These are phyloP conservation scores for Seriola dumerili DNA, from an alignment of 2,113 vertebrate genomes.

Conservation along the genomic window DNA sequence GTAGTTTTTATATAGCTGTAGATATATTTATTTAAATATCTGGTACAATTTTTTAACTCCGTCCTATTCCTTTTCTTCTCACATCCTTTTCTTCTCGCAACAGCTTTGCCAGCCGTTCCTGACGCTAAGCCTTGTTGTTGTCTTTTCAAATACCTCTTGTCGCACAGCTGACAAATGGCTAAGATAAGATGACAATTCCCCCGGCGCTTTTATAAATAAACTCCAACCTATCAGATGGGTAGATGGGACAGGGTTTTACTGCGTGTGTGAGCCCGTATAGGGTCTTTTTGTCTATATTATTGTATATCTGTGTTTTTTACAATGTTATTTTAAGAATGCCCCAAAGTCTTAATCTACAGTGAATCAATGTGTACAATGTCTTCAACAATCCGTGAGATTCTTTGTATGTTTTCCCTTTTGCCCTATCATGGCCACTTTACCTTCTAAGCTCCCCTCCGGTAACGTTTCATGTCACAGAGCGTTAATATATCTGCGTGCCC, in stretches of 20 bases:
- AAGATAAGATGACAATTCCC: slow-evolving; percentile 87
- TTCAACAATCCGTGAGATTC: background rate
- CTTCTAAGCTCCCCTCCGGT: slow-evolving; percentile 57
- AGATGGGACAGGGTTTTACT: slow-evolving; percentile 39
- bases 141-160: slow-evolving; percentile 85
- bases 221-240: slow-evolving; percentile 67
- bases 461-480: slow-evolving; percentile 75
- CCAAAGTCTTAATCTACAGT: background rate
- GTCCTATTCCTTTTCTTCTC: slow-evolving; percentile 29
- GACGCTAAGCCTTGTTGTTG: slow-evolving; percentile 83
- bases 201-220: slow-evolving; percentile 86
- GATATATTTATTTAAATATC: slow-evolving; percentile 17
- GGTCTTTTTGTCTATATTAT: background rate
- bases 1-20: slow-evolving; percentile 29
- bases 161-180: slow-evolving; percentile 81
- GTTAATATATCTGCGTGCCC: slow-evolving; percentile 80
- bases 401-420: slow-evolving; percentile 6
- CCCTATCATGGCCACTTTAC: slow-evolving; percentile 59
- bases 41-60: background rate
- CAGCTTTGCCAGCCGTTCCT: slow-evolving; percentile 74
- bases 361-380: background rate
- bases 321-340: background rate
- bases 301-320: background rate
- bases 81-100: slow-evolving; percentile 42
- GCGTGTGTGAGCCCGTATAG: slow-evolving; percentile 19